phyloP scores from a whole-genome alignment of 2,113 vertebrate genomes.

The Rhinoptilus africanus region DNA sequence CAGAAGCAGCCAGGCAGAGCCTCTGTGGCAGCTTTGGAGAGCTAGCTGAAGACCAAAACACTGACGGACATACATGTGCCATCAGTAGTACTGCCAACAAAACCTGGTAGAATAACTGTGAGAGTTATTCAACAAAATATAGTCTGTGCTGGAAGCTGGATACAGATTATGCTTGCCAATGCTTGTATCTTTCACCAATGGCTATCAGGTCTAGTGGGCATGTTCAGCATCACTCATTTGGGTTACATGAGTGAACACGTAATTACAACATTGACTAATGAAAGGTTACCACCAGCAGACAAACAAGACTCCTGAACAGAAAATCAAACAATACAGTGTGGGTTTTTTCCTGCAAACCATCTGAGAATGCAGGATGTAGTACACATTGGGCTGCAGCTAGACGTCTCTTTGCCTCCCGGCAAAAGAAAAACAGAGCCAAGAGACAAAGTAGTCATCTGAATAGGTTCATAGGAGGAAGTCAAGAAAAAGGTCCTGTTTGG shows the following conservation, averaged over 20 bases:
- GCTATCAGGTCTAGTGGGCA: background rate
- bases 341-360: background rate
- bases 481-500: background rate
- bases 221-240: background rate
- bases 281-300: background rate
- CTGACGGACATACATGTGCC: background rate
- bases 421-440: background rate
- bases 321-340: background rate
- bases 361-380: background rate
- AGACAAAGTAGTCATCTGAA: background rate
- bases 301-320: background rate
- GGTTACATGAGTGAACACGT: rapidly evolving
- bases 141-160: background rate
- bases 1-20: background rate
- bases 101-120: rapidly evolving
- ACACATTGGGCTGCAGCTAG: background rate
- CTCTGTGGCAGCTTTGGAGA: background rate
- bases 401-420: background rate
- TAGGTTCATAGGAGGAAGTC: background rate
- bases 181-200: background rate
- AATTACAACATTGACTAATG: rapidly evolving
- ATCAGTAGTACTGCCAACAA: background rate
- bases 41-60: background rate
- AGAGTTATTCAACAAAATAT: background rate
- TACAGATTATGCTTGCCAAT: background rate